A percentile compares a stretch with the other conserved stretches of the same genome.
These are phyloP conservation scores for Megathymus violae DNA, from an alignment of 1,140 invertebrate species.

Conservation along the genomic window DNA sequence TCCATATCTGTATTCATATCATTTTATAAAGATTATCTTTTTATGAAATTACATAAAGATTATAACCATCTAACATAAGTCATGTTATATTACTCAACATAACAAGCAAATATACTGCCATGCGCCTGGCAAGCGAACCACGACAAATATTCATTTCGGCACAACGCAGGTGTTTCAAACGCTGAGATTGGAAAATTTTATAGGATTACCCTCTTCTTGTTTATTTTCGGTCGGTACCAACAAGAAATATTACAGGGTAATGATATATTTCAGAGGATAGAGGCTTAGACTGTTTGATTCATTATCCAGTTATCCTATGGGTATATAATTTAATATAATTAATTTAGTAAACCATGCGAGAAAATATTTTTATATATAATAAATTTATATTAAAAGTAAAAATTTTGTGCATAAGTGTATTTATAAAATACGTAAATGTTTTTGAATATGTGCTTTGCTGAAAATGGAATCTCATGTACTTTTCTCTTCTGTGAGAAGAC, in stretches of 20 bases:
- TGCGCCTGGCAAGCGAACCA: slow-evolving; percentile 6
- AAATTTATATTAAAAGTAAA: no score
- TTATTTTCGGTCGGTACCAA: slow-evolving; percentile 16
- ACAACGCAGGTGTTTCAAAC: slow-evolving; percentile 47
- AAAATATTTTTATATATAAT: no score
- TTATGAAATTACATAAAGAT: not conserved
- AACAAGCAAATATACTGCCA: not conserved
- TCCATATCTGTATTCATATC: no score
- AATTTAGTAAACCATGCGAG: slow-evolving; percentile 1
- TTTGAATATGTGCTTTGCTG: no score
- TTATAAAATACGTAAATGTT: no score
- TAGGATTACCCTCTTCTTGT: slow-evolving; percentile 37
- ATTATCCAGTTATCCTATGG: not conserved
- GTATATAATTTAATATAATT: no score
- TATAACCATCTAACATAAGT: not conserved
- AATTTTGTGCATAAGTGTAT: no score
- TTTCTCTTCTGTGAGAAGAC: no score
- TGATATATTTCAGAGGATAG: slow-evolving; percentile 20
- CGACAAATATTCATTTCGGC: slow-evolving; percentile 47
- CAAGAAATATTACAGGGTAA: slow-evolving; percentile 10
- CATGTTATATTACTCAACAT: not conserved
- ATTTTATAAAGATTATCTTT: not conserved
- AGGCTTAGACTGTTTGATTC: slow-evolving; percentile 7
- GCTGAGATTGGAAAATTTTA: slow-evolving; percentile 51
- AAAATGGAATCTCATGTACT: no score